These are phyloP conservation scores for Hoplostethus atlanticus DNA, from an alignment of 2,797 vertebrate species.

Conservation along the genomic window DNA sequence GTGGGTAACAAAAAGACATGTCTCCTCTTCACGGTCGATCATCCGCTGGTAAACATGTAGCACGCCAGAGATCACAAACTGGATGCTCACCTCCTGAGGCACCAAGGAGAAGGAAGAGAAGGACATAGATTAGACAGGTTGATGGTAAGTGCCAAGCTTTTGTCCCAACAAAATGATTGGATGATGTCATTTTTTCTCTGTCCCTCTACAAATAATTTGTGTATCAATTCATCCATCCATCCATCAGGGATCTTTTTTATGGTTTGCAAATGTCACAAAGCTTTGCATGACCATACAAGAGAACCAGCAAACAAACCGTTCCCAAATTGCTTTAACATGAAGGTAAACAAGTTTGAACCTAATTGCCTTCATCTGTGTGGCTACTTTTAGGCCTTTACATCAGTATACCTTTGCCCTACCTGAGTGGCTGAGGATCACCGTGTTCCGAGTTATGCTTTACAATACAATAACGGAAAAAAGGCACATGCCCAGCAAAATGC, in stretches of 20 bases:
- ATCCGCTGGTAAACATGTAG: constrained; percentile 95
- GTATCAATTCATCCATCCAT: too few relatives aligned
- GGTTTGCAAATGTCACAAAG: too few relatives aligned
- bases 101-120: background rate
- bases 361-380: background rate
- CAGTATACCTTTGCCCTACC: background rate
- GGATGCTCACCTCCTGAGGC: constrained; percentile 91
- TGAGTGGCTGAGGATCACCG: background rate
- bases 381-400: background rate
- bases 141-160: background rate
- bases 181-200: too few relatives aligned
- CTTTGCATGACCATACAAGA: too few relatives aligned
- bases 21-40: constrained; percentile 93
- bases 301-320: too few relatives aligned
- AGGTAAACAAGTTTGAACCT: background rate
- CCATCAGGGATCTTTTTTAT: too few relatives aligned
- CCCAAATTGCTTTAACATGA: too few relatives aligned
- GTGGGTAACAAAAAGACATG: constrained; percentile 91
- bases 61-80: constrained; percentile 94
- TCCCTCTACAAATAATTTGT: too few relatives aligned
- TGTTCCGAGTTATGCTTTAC: background rate
- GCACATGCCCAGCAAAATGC: background rate
- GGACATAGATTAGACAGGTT: background rate
- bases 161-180: too few relatives aligned
- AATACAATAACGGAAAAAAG: background rate